Conservation (phyloP, 30 jellyfish, hydroid and myxozoan species). For the Catostylus mosaicus region DNA sequence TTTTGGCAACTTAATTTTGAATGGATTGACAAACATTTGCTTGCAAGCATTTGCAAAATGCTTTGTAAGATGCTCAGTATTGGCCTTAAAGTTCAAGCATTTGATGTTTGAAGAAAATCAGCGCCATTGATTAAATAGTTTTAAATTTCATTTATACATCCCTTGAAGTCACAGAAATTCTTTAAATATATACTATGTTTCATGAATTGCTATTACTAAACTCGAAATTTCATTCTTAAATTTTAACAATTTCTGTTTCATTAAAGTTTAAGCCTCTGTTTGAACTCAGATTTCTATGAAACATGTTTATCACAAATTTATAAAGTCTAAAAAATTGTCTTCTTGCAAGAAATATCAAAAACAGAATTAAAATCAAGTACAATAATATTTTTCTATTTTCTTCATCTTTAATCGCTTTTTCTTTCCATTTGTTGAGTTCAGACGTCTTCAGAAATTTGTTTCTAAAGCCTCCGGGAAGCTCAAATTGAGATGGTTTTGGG, state of each 20-base stretch:
- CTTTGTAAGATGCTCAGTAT: no score
- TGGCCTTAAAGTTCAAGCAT: no score
- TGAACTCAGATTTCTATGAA: neutral
- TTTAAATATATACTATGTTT: no score
- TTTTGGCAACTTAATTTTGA: no score
- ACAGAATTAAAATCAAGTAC: neutral
- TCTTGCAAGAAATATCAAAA: constrained; percentile 13
- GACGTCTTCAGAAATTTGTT: constrained; percentile 61
- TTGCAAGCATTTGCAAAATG: no score
- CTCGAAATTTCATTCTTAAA: neutral
- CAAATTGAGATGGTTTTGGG: constrained; percentile 96
- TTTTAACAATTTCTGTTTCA: neutral
- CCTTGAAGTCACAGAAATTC: no score
- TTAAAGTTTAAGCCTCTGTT: neutral
- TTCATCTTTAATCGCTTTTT: constrained; percentile 13
- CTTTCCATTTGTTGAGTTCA: constrained; percentile 43
- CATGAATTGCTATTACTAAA: no score
- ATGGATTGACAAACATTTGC: no score
- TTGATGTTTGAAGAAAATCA: no score
- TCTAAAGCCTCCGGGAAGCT: constrained; percentile 57
- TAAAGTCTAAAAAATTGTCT: constrained; percentile 33
- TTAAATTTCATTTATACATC: no score
- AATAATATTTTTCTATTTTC: neutral
- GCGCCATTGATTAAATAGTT: no score
- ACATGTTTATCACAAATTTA: neutral